phyloP scores from a whole-genome alignment of 2,888 invertebrate genomes.

The Chironomus riparius region DNA sequence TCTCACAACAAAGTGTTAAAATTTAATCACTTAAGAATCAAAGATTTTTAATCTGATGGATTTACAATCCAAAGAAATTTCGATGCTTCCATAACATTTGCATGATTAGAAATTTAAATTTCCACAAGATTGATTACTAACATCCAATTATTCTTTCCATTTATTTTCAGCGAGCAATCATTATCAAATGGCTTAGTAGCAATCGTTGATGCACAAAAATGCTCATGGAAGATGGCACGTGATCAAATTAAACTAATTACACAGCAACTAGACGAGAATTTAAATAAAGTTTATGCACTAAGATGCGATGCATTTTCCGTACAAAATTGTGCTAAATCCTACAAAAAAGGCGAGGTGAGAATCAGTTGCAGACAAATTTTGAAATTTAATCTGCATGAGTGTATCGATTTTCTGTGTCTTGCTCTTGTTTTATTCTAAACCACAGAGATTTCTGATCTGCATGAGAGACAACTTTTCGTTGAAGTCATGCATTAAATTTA shows the following conservation, averaged over 20 bases:
- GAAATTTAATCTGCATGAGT: neutral
- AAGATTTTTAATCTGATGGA: neutral
- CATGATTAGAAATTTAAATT: too few relatives aligned
- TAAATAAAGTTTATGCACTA: conserved; percentile 52
- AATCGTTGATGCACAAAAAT: conserved; percentile 55
- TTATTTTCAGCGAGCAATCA: conserved; percentile 29
- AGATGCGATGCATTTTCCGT: conserved; percentile 68
- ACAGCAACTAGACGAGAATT: conserved; percentile 44
- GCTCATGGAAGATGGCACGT: conserved; percentile 53
- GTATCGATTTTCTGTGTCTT: neutral
- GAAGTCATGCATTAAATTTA: neutral
- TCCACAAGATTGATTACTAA: too few relatives aligned
- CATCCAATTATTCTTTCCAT: too few relatives aligned
- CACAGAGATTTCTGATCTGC: neutral
- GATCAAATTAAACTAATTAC: conserved; percentile 51
- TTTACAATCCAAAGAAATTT: neutral
- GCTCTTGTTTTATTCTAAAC: neutral
- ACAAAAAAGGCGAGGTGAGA: conserved; percentile 51
- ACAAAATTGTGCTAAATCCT: conserved; percentile 56
- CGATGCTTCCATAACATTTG: too few relatives aligned
- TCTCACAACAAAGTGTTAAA: too few relatives aligned
- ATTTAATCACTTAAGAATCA: too few relatives aligned
- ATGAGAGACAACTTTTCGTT: neutral
- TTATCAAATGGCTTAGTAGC: conserved; percentile 48
- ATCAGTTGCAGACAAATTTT: neutral